These are phyloP conservation scores for Ptilodon capucinus DNA, from an alignment of 2,888 invertebrate species.

Conservation along the genomic window DNA sequence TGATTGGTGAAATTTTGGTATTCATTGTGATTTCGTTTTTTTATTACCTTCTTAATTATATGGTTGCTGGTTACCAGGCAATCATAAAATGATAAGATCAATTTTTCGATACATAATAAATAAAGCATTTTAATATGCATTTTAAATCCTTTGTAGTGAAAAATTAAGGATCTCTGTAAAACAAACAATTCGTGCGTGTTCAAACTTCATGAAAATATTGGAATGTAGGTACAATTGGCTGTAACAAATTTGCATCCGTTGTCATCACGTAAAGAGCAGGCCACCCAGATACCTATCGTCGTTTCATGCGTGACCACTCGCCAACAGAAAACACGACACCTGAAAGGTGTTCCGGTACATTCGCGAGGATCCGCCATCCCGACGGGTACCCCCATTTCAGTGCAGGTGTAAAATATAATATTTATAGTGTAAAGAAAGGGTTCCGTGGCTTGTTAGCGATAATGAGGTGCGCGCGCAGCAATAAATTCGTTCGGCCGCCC, in stretches of 20 bases:
- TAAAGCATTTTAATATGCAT: too few species aligned
- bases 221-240: background rate
- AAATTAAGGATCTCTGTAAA: background rate
- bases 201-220: background rate
- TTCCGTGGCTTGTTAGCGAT: constrained; percentile 77
- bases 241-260: constrained; percentile 1
- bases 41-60: background rate
- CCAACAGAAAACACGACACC: constrained; percentile 13
- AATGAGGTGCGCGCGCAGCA: constrained; percentile 76
- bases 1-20: too few species aligned
- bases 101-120: too few species aligned
- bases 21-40: background rate
- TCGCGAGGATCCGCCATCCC: constrained; percentile 30
- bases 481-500: constrained; percentile 70
- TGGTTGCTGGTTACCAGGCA: too few species aligned
- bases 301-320: constrained; percentile 21
- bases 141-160: too few species aligned
- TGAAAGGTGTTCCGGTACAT: constrained; percentile 31
- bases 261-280: constrained; percentile 8
- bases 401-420: constrained; percentile 80
- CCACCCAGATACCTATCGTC: constrained; percentile 18
- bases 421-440: constrained; percentile 77
- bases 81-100: too few species aligned
- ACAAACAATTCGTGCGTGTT: background rate
- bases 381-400: constrained; percentile 42